phyloP scores from a whole-genome alignment of 2,113 vertebrate genomes.

The Siphamia tubifer region DNA sequence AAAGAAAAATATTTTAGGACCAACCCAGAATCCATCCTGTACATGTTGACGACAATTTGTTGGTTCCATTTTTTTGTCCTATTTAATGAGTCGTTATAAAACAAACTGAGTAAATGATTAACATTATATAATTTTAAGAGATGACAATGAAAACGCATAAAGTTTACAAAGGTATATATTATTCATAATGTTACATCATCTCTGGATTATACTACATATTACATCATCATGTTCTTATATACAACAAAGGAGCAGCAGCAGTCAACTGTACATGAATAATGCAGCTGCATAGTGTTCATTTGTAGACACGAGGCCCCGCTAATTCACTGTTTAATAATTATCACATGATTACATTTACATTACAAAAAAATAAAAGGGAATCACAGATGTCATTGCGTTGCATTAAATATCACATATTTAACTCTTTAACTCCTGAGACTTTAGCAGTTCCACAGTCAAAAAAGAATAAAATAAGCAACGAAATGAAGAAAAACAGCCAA shows the following conservation, averaged over 20 bases:
- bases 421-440: background rate
- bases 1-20: too few relatives aligned
- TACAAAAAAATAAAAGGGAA: conserved; percentile 12
- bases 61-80: too few relatives aligned
- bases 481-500: too few relatives aligned
- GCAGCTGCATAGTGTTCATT: background rate
- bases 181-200: conserved; percentile 18
- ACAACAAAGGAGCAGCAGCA: background rate
- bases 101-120: too few relatives aligned
- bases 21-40: too few relatives aligned
- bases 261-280: conserved; percentile 46
- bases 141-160: too few relatives aligned
- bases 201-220: background rate
- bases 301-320: background rate
- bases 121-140: too few relatives aligned
- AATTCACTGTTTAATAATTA: background rate
- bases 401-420: background rate
- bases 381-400: conserved; percentile 7
- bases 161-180: too few relatives aligned
- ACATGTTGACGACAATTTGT: too few relatives aligned
- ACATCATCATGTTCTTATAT: conserved; percentile 15
- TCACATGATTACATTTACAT: background rate
- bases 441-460: too few relatives aligned
- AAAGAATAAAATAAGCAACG: too few relatives aligned
- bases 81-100: too few relatives aligned